A percentile compares a stretch with the other conserved stretches of the same genome.
These are phyloP conservation scores for Temnothorax curvispinosus DNA, from an alignment of 1,140 invertebrate species.

Conservation along the genomic window DNA sequence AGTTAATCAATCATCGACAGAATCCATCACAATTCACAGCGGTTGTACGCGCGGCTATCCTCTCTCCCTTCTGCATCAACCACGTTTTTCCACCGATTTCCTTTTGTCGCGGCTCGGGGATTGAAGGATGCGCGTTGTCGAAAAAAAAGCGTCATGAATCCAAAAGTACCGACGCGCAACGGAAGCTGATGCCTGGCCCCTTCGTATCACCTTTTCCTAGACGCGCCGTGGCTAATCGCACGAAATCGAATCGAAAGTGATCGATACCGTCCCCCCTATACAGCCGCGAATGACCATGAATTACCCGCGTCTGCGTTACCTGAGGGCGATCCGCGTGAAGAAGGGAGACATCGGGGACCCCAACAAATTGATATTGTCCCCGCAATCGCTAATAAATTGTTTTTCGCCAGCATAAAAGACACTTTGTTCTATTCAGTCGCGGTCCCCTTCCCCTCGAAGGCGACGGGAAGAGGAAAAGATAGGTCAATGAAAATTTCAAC, in stretches of 20 bases:
- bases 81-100: conserved; percentile 41
- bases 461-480: not conserved
- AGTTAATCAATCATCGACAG: conserved; percentile 49
- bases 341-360: conserved; percentile 58
- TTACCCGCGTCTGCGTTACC: conserved; percentile 48
- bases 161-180: conserved; percentile 66
- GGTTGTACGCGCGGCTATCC: conserved; percentile 47
- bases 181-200: conserved; percentile 33
- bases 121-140: conserved; percentile 26
- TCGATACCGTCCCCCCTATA: conserved; percentile 72
- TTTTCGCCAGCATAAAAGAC: conserved; percentile 50
- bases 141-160: conserved; percentile 76
- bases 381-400: conserved; percentile 78
- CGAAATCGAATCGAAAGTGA: conserved; percentile 78
- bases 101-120: conserved; percentile 25
- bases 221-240: conserved; percentile 74
- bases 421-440: conserved; percentile 33
- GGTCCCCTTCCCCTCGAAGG: not conserved
- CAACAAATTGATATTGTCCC: conserved; percentile 76
- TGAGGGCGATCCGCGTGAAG: conserved; percentile 30
- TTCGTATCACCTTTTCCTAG: conserved; percentile 42
- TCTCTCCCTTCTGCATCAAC: conserved; percentile 38
- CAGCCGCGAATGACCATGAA: conserved; percentile 72
- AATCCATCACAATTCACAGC: conserved; percentile 44
- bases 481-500: conserved; percentile 18